Percentiles rank a stretch among this genome's conserved stretches.
Conservation (phyloP, 2,888 invertebrate species). For the Platycheirus albimanus region DNA sequence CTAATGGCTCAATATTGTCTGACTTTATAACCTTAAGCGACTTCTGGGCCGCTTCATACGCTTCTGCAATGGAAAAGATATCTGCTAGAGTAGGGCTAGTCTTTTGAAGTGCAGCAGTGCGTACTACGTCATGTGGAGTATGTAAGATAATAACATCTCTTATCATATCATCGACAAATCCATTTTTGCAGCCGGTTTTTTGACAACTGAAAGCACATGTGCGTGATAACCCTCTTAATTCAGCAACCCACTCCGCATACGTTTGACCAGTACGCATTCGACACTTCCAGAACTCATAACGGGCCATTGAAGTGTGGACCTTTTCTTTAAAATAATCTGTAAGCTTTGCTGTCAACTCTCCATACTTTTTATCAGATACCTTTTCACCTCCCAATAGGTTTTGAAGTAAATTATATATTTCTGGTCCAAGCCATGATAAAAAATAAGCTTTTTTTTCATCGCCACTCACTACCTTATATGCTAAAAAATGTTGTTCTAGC, state of each 20-base stretch:
- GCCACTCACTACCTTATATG: conserved; percentile 35
- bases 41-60: conserved; percentile 36
- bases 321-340: conserved; percentile 30
- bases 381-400: conserved; percentile 21
- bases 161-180: conserved; percentile 10
- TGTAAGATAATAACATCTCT: conserved; percentile 33
- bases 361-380: neutral
- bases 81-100: conserved; percentile 33
- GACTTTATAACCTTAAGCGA: conserved; percentile 27
- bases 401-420: conserved; percentile 18
- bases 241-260: conserved; percentile 26
- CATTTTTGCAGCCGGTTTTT: neutral
- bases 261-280: conserved; percentile 30
- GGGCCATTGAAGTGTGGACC: conserved; percentile 20
- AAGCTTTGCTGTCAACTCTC: conserved; percentile 1
- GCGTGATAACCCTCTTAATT: conserved; percentile 8
- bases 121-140: conserved; percentile 23
- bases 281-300: conserved; percentile 31
- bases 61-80: conserved; percentile 35
- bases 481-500: conserved; percentile 23
- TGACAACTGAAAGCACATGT: conserved; percentile 24
- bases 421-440: conserved; percentile 24
- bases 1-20: conserved; percentile 16
- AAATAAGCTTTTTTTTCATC: conserved; percentile 34
- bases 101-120: conserved; percentile 40